Base-by-base conservation (phyloP, 2,113 vertebrate species). In the Strix uralensis region DNA sequence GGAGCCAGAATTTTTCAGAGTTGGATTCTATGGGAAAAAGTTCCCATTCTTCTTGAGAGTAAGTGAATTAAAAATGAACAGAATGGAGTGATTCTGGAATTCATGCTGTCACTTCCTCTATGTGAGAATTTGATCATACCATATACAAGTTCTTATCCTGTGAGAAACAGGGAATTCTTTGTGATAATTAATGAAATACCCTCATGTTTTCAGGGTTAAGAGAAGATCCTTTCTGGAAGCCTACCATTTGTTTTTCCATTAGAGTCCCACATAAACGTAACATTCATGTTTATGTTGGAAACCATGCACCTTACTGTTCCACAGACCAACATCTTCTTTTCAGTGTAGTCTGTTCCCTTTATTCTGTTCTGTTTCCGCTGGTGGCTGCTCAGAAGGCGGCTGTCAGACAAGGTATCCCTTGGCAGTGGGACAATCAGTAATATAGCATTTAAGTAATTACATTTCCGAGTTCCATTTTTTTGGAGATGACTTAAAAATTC, bases 11-110 rank as follows among this genome's bases (percentile, higher is more conserved):
- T 99, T 99, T 98, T 99, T 99, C 97, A 97, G 99, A 97, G 99
- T 99, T 81, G 99, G 99, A 59, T 99, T 99, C 98, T 99, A 99
- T 57, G 99, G 99, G 22, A 99, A 99, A 92, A 99, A 99, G 92
- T 99, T 99, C 86, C 99, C 99, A 59, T 99, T 99, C 98, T 99
- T 99, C 98, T 97, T 99, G 86, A 97, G 99, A 98, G 99, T 99
- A 98, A 98, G 98, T 99, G 89, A 84, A 57, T 59, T 67, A 15
- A 61, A 90, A 87, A 52, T 69, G 59, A 94, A 58, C 23, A 70
- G 30, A 42, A 67, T 21, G 20, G 30, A 84, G 7, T 55, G 55
- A 72, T 75, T 69, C 36, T 90, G 36, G 34, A 57, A 52, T 57
- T 88, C 20, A 10, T 77, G 16, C 10, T 69, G 38, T 85, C 19